A percentile compares a stretch with the other conserved stretches of the same genome.
Evolutionary conservation across 1,140 invertebrate species (phyloP).

Genomic region (Drosophila seguyi): DNA sequence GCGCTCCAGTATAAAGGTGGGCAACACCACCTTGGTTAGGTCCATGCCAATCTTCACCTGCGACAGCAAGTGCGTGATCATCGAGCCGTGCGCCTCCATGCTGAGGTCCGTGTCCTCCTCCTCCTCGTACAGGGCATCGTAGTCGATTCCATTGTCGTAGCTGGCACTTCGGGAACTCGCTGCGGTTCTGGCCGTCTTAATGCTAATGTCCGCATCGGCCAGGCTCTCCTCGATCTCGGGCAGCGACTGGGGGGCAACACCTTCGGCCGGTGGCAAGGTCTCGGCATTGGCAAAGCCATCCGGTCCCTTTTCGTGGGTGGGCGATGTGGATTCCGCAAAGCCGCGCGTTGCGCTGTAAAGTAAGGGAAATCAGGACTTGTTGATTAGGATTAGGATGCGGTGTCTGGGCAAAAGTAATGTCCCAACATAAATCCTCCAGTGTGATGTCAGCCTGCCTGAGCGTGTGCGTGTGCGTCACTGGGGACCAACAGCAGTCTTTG

Average conservation of each 20-base stretch:
- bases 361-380: conserved; percentile 47
- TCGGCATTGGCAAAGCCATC: conserved; percentile 39
- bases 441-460: conserved; percentile 55
- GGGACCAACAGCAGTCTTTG: conserved; percentile 11
- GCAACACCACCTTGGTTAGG: conserved; percentile 97
- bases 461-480: conserved; percentile 15
- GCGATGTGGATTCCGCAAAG: conserved; percentile 74
- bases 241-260: conserved; percentile 22
- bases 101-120: conserved; percentile 94
- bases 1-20: conserved; percentile 98
- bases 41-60: conserved; percentile 99
- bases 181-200: conserved; percentile 21
- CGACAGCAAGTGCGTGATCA: conserved; percentile 96
- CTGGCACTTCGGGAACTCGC: conserved; percentile 54
- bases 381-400: conserved; percentile 46
- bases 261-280: conserved; percentile 11
- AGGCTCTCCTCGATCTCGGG: conserved; percentile 68
- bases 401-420: conserved; percentile 36
- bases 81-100: conserved; percentile 97
- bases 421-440: conserved; percentile 27
- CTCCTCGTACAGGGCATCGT: conserved; percentile 94
- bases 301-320: conserved; percentile 69
- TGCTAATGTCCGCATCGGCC: conserved; percentile 51
- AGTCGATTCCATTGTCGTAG: conserved; percentile 87
- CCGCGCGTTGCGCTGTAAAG: conserved; percentile 69